Conservation (phyloP, 2,888 invertebrate species). For the Xanthia icteritia region DNA sequence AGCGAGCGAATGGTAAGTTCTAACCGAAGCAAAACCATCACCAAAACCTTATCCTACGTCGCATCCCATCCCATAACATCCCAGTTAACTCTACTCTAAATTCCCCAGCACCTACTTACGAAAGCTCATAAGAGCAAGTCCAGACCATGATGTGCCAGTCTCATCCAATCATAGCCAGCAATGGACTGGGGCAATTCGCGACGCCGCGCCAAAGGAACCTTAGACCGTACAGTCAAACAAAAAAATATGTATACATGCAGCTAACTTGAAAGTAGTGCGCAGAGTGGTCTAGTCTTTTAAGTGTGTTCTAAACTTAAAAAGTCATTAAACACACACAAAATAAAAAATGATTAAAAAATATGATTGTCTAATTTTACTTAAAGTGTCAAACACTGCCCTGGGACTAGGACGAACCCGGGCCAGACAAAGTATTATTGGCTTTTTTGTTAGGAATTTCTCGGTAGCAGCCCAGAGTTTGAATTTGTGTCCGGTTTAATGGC, state of each 20-base stretch:
- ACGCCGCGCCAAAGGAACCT: slow-evolving; percentile 34
- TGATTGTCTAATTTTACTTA: too few relatives aligned
- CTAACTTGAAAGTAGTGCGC: background rate
- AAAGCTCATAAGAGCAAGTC: slow-evolving; percentile 4
- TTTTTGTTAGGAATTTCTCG: too few relatives aligned
- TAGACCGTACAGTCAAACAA: slow-evolving; percentile 16
- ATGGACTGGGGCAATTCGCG: slow-evolving; percentile 26
- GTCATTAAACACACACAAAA: too few relatives aligned
- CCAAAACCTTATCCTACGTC: too few relatives aligned
- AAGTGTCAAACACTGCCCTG: too few relatives aligned
- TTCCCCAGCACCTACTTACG: background rate
- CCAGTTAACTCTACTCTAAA: background rate
- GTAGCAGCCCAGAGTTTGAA: too few relatives aligned
- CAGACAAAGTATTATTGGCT: too few relatives aligned
- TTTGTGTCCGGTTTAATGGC: too few relatives aligned
- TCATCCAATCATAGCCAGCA: slow-evolving; percentile 58
- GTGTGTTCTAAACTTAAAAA: background rate
- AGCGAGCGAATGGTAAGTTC: background rate
- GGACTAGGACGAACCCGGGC: too few relatives aligned
- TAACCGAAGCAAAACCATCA: background rate
- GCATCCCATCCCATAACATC: background rate
- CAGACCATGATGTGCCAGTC: slow-evolving; percentile 19
- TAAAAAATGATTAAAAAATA: too few relatives aligned
- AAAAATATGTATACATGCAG: background rate
- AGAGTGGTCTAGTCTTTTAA: too few relatives aligned